phyloP scores from a whole-genome alignment of 2,113 vertebrate genomes.

The Leucopsar rothschildi region DNA sequence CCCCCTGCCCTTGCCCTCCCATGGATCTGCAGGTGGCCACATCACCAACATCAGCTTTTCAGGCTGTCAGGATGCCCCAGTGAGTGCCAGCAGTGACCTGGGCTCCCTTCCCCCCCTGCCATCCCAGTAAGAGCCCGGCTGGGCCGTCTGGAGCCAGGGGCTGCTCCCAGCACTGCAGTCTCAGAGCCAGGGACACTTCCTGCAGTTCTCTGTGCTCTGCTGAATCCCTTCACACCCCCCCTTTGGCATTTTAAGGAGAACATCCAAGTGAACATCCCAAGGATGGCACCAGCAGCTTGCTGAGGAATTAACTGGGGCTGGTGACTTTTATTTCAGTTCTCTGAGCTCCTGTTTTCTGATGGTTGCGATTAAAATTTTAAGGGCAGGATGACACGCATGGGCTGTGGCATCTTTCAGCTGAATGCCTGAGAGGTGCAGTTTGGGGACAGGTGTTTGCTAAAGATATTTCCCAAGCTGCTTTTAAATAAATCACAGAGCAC shows the following conservation, averaged over 20 bases:
- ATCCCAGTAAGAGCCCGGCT: not conserved
- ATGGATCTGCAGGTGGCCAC: not conserved
- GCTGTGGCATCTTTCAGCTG: not conserved
- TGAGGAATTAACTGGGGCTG: not conserved
- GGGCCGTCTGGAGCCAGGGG: not conserved
- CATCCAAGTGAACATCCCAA: not conserved
- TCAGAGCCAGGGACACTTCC: not conserved
- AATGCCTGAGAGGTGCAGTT: not conserved
- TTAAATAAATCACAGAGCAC: not conserved
- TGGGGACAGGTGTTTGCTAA: not conserved
- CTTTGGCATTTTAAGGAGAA: not conserved
- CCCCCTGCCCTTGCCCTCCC: not conserved
- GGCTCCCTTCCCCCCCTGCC: not conserved
- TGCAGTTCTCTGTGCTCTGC: not conserved
- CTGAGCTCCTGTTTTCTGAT: not conserved
- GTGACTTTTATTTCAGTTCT: not conserved
- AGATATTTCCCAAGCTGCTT: not conserved
- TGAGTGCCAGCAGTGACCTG: fast-evolving
- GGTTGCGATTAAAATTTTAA: not conserved
- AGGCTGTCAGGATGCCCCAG: not conserved
- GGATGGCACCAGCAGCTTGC: not conserved
- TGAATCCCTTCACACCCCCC: fast-evolving
- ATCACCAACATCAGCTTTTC: not conserved
- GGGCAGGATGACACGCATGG: not conserved
- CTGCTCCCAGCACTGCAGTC: not conserved